Base-by-base conservation (phyloP, 35 echinoderm and acorn worm species). In the Strongylocentrotus purpuratus region DNA sequence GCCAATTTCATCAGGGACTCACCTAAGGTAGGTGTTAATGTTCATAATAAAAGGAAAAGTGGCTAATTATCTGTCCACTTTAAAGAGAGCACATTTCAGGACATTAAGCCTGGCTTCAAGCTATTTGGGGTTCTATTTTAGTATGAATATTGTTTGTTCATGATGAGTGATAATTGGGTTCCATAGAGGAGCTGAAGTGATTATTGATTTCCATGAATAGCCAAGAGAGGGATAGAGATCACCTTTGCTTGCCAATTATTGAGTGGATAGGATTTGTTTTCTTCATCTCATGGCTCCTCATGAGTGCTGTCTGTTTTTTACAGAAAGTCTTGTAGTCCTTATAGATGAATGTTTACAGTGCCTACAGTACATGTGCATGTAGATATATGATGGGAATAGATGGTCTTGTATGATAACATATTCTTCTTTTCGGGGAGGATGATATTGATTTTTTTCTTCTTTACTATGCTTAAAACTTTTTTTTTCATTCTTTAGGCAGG, bases 191-290 rank as follows among this genome's bases (percentile, higher is more conserved):
- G 65, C 65, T 78, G 28, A 78, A 78, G 65, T 78, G 65, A 78
- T 78, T 78, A 78, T 78, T 78, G 65, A 78, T 78, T 78, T 78
- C n/a, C 22, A 78, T 78, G 65, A n/a, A 78, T 28, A n/a, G 65
- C 20, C 65, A 22, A 28, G 4, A 78, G 65, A 28, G 28, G 65
- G 65, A 78, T 78, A 78, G 65, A 28, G 65, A 78, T 78, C 65
- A 28, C 5, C 5, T 78, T 28, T 78, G 65, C 4, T 28, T 78
- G 65, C 20, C 65, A 78, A 28, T n/a, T 78, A 78, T 55, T 15
- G 50, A 55, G 50, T 10, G 10, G 50, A 2, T 55, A 55, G 50
- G 8, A 55, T 14, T 15, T 14, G 9, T 55, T 15, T 41, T 41
- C 35, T 41, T 3, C 35, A 41, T 41, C 35, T 41, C 35, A 3